These are phyloP conservation scores for Lacerta agilis DNA, from an alignment of 2,797 vertebrate species.

Conservation along the genomic window DNA sequence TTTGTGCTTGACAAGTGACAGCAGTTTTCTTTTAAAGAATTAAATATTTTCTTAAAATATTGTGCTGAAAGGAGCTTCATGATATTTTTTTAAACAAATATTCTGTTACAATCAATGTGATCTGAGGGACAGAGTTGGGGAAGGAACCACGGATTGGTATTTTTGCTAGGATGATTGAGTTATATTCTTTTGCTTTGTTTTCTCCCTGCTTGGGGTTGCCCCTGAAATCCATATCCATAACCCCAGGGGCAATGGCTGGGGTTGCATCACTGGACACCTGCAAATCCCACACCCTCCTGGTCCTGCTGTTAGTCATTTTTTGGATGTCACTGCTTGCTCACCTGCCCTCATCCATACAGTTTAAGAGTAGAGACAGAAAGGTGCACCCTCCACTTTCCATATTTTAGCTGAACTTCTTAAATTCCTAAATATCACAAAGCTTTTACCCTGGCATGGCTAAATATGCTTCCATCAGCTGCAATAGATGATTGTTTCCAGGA, in stretches of 20 bases:
- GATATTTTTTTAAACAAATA: too few relatives aligned
- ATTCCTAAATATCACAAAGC: too few relatives aligned
- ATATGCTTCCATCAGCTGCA: too few relatives aligned
- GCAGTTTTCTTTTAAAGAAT: slow-evolving; percentile 33
- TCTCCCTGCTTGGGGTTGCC: too few relatives aligned
- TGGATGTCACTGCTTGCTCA: not conserved
- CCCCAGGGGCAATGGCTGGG: not conserved
- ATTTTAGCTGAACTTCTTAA: too few relatives aligned
- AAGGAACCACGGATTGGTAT: not conserved
- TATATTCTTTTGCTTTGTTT: too few relatives aligned
- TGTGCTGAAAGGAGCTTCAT: not conserved
- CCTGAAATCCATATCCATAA: not conserved
- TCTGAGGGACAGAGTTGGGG: not conserved
- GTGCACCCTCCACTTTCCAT: not conserved
- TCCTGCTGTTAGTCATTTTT: too few relatives aligned
- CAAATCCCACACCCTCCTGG: not conserved
- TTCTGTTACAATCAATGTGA: not conserved
- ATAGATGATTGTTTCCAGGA: too few relatives aligned
- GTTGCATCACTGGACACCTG: too few relatives aligned
- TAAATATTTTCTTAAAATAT: slow-evolving; percentile 26
- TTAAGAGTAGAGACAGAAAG: too few relatives aligned
- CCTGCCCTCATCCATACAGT: not conserved
- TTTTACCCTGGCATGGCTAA: too few relatives aligned
- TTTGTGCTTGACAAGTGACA: slow-evolving; percentile 32
- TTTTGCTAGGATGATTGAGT: not conserved